phyloP scores from a whole-genome alignment of 1,140 invertebrate species.

The Drosophila rufa region DNA sequence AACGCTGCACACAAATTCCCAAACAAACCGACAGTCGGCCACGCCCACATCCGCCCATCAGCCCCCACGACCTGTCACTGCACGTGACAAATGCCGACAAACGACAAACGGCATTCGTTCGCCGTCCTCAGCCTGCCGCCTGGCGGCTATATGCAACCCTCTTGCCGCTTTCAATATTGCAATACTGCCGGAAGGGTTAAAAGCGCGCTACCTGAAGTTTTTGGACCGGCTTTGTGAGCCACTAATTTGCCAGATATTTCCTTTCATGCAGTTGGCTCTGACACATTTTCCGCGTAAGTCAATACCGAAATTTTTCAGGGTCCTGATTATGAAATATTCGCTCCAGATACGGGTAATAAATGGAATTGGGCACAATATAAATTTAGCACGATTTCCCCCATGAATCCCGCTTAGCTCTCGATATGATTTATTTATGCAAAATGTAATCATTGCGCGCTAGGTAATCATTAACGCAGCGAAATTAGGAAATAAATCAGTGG shows the following conservation, averaged over 20 bases:
- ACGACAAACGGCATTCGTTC: conserved; percentile 63
- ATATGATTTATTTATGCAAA: conserved; percentile 63
- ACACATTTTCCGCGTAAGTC: conserved; percentile 28
- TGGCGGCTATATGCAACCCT: conserved; percentile 5
- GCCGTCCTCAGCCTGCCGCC: neutral
- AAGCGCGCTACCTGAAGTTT: conserved; percentile 40
- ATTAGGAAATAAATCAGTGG: conserved; percentile 20
- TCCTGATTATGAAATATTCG: neutral
- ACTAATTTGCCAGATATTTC: conserved; percentile 58
- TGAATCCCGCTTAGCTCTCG: neutral
- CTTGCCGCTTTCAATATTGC: conserved; percentile 32
- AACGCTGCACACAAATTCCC: conserved; percentile 65
- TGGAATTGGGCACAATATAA: no score
- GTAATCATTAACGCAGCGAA: conserved; percentile 47
- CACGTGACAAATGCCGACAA: conserved; percentile 78
- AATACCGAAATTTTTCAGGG: neutral
- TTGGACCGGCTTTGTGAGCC: conserved; percentile 26
- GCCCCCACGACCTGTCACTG: conserved; percentile 57
- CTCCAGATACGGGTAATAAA: no score
- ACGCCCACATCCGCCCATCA: conserved; percentile 20
- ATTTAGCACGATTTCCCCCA: no score
- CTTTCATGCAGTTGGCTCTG: conserved; percentile 23
- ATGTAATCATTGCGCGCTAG: conserved; percentile 48
- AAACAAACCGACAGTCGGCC: conserved; percentile 55
- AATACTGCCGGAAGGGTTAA: conserved; percentile 17